phyloP scores from a whole-genome alignment of 2,113 vertebrate genomes.

The Mastomys natalensis region DNA sequence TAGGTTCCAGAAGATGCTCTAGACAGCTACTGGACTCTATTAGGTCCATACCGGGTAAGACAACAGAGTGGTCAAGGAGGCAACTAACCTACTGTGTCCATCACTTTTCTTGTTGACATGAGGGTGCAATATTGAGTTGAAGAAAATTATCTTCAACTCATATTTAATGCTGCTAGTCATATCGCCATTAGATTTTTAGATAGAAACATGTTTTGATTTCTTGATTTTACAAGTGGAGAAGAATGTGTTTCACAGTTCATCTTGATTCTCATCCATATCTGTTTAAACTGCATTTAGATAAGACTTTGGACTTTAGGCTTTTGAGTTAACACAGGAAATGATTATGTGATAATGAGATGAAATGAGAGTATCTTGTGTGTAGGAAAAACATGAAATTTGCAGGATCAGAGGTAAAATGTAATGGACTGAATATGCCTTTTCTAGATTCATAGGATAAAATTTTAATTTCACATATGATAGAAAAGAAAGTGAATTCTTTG shows the following conservation, averaged over 20 bases:
- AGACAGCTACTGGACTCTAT: too few relatives aligned
- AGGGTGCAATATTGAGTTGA: background rate
- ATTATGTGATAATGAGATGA: background rate
- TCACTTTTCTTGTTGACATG: background rate
- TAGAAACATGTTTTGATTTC: background rate
- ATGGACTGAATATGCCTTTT: background rate
- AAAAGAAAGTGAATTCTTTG: background rate
- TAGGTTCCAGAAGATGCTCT: background rate
- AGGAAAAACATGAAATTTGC: background rate
- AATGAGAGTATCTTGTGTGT: too few relatives aligned
- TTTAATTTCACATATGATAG: background rate
- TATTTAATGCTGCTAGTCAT: background rate
- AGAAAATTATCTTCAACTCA: background rate
- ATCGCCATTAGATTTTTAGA: background rate
- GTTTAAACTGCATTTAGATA: background rate
- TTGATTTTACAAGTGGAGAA: background rate
- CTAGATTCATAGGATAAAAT: background rate
- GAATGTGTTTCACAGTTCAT: background rate
- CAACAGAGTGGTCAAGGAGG: background rate
- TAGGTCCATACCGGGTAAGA: background rate
- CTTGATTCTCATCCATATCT: background rate
- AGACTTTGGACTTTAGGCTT: background rate
- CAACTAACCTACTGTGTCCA: background rate
- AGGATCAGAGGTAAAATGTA: background rate
- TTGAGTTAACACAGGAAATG: background rate